Percentiles rank a stretch among this genome's conserved stretches.
phyloP scores from a whole-genome alignment of 2,888 invertebrate species.

The Drosophila buzzatii region DNA sequence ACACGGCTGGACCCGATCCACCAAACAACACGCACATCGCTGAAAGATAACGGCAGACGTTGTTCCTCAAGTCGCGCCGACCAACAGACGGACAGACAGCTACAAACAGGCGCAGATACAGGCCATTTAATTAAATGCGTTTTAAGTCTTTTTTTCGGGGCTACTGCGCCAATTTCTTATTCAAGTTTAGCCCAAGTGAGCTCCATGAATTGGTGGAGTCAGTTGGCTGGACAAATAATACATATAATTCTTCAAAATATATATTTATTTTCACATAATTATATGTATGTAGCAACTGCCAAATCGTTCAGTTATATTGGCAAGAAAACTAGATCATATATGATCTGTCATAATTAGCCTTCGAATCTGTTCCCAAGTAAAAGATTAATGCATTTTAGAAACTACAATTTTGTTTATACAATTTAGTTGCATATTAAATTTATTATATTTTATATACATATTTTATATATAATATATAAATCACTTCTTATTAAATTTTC shows the following conservation, averaged over 20 bases:
- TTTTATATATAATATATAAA: neutral
- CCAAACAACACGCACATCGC: conserved; percentile 15
- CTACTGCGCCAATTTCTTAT: conserved; percentile 42
- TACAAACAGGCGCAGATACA: conserved; percentile 14
- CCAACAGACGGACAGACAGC: neutral
- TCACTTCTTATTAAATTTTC: too few species aligned
- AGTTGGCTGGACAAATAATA: neutral
- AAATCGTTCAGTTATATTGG: neutral
- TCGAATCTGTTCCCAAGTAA: neutral
- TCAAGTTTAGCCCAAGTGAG: conserved; percentile 19
- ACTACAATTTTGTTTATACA: neutral
- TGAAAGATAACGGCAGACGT: conserved; percentile 29
- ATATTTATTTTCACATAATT: too few species aligned
- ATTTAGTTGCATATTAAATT: neutral
- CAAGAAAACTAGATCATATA: neutral
- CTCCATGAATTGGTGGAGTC: conserved; percentile 3
- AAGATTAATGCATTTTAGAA: neutral
- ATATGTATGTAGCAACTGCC: too few species aligned
- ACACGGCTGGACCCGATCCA: conserved; percentile 38
- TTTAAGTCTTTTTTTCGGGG: conserved; percentile 49
- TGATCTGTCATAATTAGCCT: neutral
- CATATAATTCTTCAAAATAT: too few species aligned
- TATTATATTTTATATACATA: neutral
- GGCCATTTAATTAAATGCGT: conserved; percentile 73
- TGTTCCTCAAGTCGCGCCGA: conserved; percentile 16